Base-by-base conservation (phyloP, 2,888 invertebrate species). In the Chrysolina oricalcia region DNA sequence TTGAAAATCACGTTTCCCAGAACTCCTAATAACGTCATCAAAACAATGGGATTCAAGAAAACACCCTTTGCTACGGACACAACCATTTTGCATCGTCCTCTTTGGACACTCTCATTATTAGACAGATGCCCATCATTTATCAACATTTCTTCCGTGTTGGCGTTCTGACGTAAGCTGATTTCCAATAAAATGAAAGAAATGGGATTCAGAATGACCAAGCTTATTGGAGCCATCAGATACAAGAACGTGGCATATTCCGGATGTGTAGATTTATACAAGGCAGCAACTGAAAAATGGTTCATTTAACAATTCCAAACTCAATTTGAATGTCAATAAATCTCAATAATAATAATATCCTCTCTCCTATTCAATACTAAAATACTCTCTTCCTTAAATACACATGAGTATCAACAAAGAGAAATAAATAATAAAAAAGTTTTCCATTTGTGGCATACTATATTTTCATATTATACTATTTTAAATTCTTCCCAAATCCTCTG, bases 211-310 rank as follows among this genome's bases (percentile, higher is more conserved):
- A 98, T 93, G 0, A 96, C 95, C 77, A 98, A 90, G 56, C 97
- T 98, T 86, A 98, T 97, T 0, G 98, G 98, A 11, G 98, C 97
- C 92, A 98, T 94, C 68, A 98, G 90, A 87, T 98, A 98, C 64
- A 98, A 90, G 87, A 98, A 98, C 0, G 94, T 92, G 0, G 96
- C 93, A 90, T 96, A 98, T 84, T 98, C 96, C 0, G 97, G 96
- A 90, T 98, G 97, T 6, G 93, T 92, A 74, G 93, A 92, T 80
- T 92, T 91, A 88, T 98, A 98, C 21, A 98, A 90, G 23, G 98
- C 97, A 84, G 92, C 92, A 70, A 98, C 96, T 96, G 90, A 81
- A 90, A 48, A 19, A 63, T 40, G 75, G 23, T 35, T 27, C 27
- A 27, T 27, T 27, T 27, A 27, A 35, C 35, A 35, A 35, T 35